Percentiles rank a stretch among this genome's conserved stretches.
These are phyloP conservation scores for Syngnathoides biaculeatus DNA, from an alignment of 2,113 vertebrate species.

Conservation along the genomic window DNA sequence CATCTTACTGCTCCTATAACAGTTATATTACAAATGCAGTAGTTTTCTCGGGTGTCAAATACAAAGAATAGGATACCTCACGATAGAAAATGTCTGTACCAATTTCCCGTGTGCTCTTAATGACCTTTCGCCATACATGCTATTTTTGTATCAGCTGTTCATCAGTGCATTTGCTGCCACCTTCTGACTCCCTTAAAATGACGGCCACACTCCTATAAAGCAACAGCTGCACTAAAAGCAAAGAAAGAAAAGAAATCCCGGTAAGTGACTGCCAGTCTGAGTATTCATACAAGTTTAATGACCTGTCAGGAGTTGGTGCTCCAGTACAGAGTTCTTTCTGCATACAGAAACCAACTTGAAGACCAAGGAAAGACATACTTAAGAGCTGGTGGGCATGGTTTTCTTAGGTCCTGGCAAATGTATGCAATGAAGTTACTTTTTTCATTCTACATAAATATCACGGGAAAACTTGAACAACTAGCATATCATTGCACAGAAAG, in stretches of 20 bases:
- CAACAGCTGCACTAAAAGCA: slow-evolving; percentile 37
- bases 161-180: slow-evolving; percentile 41
- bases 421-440: slow-evolving; percentile 10
- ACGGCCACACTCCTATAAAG: slow-evolving; percentile 37
- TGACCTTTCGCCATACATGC: not conserved
- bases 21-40: slow-evolving; percentile 13
- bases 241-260: slow-evolving; percentile 41
- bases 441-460: not conserved
- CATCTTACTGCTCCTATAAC: slow-evolving; percentile 20
- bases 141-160: slow-evolving; percentile 34
- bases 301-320: slow-evolving; percentile 62
- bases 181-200: slow-evolving; percentile 35
- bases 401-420: slow-evolving; percentile 12
- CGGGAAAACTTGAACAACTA: not conserved
- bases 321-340: slow-evolving; percentile 41
- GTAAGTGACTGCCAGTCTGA: slow-evolving; percentile 50
- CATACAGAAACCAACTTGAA: slow-evolving; percentile 32
- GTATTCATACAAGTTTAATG: slow-evolving; percentile 77
- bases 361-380: slow-evolving; percentile 41
- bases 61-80: slow-evolving; percentile 17
- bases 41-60: slow-evolving; percentile 33
- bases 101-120: slow-evolving; percentile 17
- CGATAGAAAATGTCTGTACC: slow-evolving; percentile 24
- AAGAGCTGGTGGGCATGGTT: slow-evolving; percentile 36
- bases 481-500: not conserved